phyloP scores from a whole-genome alignment of 1,140 invertebrate species.

The Melanaphis sacchari region DNA sequence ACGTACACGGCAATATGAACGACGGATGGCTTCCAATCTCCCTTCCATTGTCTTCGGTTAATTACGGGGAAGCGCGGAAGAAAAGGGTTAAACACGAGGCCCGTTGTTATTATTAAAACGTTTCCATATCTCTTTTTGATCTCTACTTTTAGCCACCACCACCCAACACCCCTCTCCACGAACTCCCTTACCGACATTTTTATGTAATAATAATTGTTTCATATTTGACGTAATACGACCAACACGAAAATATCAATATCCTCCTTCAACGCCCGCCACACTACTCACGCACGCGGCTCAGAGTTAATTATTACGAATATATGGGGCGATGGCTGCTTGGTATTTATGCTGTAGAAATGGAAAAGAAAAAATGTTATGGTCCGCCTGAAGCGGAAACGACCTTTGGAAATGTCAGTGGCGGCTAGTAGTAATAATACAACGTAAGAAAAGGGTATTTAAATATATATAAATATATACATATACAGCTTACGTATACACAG shows the following conservation, averaged over 20 bases:
- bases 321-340: constrained; percentile 7
- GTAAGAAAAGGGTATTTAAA: constrained; percentile 43
- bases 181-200: neutral
- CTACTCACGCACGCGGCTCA: neutral
- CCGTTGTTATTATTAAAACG: constrained; percentile 55
- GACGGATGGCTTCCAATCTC: constrained; percentile 39
- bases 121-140: constrained; percentile 57
- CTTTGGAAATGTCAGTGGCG: constrained; percentile 57
- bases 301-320: constrained; percentile 50
- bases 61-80: constrained; percentile 53
- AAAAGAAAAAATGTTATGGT: constrained; percentile 54
- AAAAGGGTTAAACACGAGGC: constrained; percentile 48
- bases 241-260: constrained; percentile 50
- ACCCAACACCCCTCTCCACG: neutral
- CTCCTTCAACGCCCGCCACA: neutral
- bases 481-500: neutral
- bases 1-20: constrained; percentile 22
- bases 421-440: neutral
- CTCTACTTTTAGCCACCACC: constrained; percentile 39
- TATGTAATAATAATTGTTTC: constrained; percentile 45
- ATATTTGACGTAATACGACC: neutral
- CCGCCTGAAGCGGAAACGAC: constrained; percentile 53
- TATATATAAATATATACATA: neutral
- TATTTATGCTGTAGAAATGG: constrained; percentile 34
- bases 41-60: constrained; percentile 54